Evolutionary conservation across 2,113 vertebrate genomes (phyloP).

Genomic region (Serilophus lunatus): DNA sequence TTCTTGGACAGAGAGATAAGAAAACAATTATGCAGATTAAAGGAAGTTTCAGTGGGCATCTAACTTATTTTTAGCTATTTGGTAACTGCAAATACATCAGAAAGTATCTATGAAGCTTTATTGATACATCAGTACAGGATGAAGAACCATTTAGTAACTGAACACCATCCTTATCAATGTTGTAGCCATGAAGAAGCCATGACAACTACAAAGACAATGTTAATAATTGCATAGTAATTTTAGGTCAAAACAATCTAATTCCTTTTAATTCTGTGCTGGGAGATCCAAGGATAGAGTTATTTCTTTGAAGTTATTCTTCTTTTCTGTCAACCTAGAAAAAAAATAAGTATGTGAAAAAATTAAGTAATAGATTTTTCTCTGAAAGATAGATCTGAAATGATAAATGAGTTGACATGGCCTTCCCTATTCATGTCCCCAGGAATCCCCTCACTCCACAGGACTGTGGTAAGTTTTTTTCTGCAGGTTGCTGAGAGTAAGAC

Average conservation of each 20-base stretch:
- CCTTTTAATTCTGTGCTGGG: background rate
- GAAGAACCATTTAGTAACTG: background rate
- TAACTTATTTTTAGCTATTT: background rate
- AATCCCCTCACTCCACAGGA: background rate
- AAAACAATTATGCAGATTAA: background rate
- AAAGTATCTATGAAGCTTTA: background rate
- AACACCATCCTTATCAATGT: background rate
- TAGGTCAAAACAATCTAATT: background rate
- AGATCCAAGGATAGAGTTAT: background rate
- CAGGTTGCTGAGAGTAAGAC: background rate
- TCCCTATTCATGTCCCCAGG: accelerated
- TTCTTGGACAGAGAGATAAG: background rate
- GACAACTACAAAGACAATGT: background rate
- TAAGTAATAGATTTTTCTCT: background rate
- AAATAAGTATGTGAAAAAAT: accelerated
- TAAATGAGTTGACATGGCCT: background rate
- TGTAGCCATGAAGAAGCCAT: background rate
- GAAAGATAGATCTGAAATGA: background rate
- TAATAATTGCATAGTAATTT: background rate
- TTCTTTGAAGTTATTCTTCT: background rate
- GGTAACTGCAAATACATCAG: background rate
- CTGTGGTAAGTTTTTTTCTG: background rate
- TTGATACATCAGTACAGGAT: background rate
- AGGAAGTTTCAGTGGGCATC: background rate
- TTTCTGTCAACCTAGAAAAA: background rate